phyloP scores from a whole-genome alignment of 1,140 invertebrate species.

The Aphelinus atriplicis region DNA sequence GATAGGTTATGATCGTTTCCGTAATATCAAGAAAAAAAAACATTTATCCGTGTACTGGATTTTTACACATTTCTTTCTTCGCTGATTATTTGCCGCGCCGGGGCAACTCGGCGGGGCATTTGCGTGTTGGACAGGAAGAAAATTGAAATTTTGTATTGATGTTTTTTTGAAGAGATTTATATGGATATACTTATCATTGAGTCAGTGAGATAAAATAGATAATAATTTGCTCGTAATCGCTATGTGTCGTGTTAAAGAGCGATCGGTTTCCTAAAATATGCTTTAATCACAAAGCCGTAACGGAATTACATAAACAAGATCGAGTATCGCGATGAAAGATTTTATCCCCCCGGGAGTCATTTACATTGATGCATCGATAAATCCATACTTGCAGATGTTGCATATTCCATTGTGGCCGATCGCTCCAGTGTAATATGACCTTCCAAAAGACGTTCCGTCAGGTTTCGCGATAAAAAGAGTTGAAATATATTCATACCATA shows the following conservation, averaged over 20 bases:
- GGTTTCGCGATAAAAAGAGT: slow-evolving; percentile 10
- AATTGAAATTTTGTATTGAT: slow-evolving; percentile 53
- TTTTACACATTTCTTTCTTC: slow-evolving; percentile 24
- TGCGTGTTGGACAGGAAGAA: neutral
- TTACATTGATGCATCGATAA: too few relatives aligned
- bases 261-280: too few relatives aligned
- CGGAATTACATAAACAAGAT: too few relatives aligned
- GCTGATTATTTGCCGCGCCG: neutral
- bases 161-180: slow-evolving; percentile 59
- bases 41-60: slow-evolving; percentile 27
- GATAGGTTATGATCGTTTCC: slow-evolving; percentile 26
- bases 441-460: neutral
- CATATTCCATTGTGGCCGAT: slow-evolving; percentile 9
- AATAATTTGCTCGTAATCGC: too few relatives aligned
- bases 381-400: too few relatives aligned
- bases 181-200: slow-evolving; percentile 37
- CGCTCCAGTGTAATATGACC: neutral
- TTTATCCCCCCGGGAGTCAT: too few relatives aligned
- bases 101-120: neutral
- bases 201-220: too few relatives aligned
- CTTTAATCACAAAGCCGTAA: too few relatives aligned
- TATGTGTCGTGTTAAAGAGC: too few relatives aligned
- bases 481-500: slow-evolving; percentile 33
- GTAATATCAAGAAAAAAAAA: slow-evolving; percentile 9
- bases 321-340: too few relatives aligned